Percentiles rank a stretch among this genome's conserved stretches.
These are phyloP conservation scores for Andrena hattorfiana DNA, from an alignment of 2,888 invertebrate species.

Conservation along the genomic window DNA sequence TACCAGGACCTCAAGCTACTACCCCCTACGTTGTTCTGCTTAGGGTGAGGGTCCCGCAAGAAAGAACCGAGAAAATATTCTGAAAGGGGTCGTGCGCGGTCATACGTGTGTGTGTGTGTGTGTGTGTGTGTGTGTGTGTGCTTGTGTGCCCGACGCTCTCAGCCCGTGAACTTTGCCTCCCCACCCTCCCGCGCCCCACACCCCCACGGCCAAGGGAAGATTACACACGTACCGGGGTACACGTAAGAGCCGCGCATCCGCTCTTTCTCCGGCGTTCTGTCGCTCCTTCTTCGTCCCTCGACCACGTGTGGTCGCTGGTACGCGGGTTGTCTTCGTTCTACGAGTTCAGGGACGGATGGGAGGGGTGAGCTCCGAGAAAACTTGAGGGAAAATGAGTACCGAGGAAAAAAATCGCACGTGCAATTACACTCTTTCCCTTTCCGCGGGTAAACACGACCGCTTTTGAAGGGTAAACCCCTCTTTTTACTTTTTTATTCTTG, in stretches of 20 bases:
- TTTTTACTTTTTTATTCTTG: constrained; percentile 7
- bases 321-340: constrained; percentile 27
- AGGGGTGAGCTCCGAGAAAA: constrained; percentile 32
- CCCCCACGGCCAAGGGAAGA: constrained; percentile 51
- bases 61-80: constrained; percentile 84
- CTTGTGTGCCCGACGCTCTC: constrained; percentile 67
- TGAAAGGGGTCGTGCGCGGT: constrained; percentile 74
- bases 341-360: constrained; percentile 31
- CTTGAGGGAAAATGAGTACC: constrained; percentile 53
- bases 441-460: constrained; percentile 51
- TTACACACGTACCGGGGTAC: constrained; percentile 50
- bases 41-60: constrained; percentile 82
- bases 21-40: constrained; percentile 79
- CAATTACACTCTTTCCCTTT: constrained; percentile 67
- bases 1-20: constrained; percentile 83
- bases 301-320: constrained; percentile 56
- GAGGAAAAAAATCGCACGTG: constrained; percentile 64
- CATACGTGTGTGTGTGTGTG: constrained; percentile 26
- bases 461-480: constrained; percentile 39
- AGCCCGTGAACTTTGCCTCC: constrained; percentile 73
- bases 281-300: neutral
- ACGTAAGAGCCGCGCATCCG: constrained; percentile 44
- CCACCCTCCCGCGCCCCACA: constrained; percentile 40
- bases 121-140: constrained; percentile 55
- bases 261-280: neutral